phyloP scores from a whole-genome alignment of 2,113 vertebrate genomes.

The Ibidorhyncha struthersii region DNA sequence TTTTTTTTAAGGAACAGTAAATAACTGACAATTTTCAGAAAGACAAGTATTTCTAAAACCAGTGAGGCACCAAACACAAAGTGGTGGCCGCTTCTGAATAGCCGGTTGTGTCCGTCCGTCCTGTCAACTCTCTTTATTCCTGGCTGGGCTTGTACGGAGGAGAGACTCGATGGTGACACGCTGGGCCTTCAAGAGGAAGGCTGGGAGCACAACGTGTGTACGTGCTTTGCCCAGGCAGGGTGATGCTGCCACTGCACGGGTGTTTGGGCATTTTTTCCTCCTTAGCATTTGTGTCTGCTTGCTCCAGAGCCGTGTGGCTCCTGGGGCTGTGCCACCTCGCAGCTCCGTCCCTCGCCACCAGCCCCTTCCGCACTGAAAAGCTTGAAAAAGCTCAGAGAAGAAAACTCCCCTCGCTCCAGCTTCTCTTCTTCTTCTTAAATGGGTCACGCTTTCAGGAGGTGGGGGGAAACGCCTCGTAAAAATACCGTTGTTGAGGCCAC shows the following conservation, averaged over 20 bases:
- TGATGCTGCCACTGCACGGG: neutral
- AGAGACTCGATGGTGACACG: neutral
- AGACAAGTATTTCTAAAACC: neutral
- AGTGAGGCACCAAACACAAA: neutral
- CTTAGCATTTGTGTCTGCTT: neutral
- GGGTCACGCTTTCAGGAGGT: neutral
- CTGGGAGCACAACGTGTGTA: neutral
- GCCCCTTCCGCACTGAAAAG: neutral
- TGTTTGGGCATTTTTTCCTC: neutral
- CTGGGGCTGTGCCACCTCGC: rapidly evolving
- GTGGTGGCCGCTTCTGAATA: neutral
- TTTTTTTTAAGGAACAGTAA: neutral
- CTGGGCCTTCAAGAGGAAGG: neutral
- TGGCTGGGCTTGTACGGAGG: neutral
- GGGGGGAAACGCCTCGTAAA: neutral
- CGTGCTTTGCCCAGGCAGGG: neutral
- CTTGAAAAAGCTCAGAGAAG: neutral
- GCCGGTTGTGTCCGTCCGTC: neutral
- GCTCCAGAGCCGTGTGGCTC: neutral
- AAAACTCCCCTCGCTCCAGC: neutral
- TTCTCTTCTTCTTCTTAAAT: neutral
- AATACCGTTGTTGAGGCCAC: neutral
- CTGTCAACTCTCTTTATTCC: neutral
- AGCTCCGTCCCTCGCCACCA: neutral
- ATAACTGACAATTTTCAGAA: neutral